Evolutionary conservation across 92 coral and sea anemone species (phyloP), one percentile per base, ranked within the genome.

Genomic region (Galaxea fascicularis): DNA sequence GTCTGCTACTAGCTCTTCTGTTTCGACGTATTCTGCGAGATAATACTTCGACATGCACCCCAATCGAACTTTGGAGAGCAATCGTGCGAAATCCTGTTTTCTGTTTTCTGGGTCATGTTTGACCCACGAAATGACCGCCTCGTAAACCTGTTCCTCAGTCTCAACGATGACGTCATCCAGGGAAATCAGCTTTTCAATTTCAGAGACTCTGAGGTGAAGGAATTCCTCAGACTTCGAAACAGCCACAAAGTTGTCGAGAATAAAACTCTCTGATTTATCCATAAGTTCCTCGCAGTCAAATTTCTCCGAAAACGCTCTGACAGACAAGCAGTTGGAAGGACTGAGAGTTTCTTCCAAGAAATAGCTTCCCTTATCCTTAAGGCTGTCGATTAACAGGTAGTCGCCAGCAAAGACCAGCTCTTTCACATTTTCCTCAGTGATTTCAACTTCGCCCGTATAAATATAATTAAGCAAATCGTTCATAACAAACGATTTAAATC

Each of bases 361-460:
- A 22, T 71, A 73, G 65, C 93, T 93, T 18, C 99, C 99, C 73
- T 95, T 86, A 20, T 84, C 80, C 57, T 97, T 97, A 24, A 97
- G 83, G 63, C 90, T 93, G 39, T 83, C 83, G 15, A 93, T 93
- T 54, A 93, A 74, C 77, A 95, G 77, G 82, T 90, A 97, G 45
- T 97, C 99, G 9, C 96, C 99, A 29, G 95, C 91, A 58, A 93
- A 92, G 25, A 97, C 96, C 45, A 97, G 80, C 44, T 95, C 94
- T 80, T 92, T 94, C 4, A 93, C 98, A 74, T 97, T 97, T 46
- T 91, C 85, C 4, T 89, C 90, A 9, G 72, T 97, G 47, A 97
- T 81, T 9, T 85, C 75, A 39, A 92, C 93, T 47, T 97, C 87
- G 1, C 98, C 96, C 17, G 98, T 97, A 77, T 97, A 97, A 26